Evolutionary conservation across 2,888 invertebrate species (phyloP).

Genomic region (Meiosimyza decipiens): DNA sequence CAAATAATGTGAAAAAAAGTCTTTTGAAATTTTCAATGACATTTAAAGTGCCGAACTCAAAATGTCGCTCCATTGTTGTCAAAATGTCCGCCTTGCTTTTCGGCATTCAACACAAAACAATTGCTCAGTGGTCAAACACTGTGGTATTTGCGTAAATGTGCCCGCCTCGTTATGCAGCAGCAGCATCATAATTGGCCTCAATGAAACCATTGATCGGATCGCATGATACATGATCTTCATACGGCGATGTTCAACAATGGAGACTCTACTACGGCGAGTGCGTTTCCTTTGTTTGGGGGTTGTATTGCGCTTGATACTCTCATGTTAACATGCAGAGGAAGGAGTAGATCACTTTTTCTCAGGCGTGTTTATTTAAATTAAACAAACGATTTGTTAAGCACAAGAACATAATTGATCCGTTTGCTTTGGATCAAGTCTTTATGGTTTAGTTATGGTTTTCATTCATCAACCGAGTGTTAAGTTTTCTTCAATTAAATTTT

Average conservation of each 20-base stretch:
- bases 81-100: too few relatives aligned
- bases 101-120: too few relatives aligned
- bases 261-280: too few relatives aligned
- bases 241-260: too few relatives aligned
- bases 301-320: neutral
- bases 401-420: neutral
- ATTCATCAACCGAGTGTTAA: neutral
- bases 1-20: too few relatives aligned
- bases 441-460: slow-evolving; percentile 21
- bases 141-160: slow-evolving; percentile 9
- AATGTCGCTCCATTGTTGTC: too few relatives aligned
- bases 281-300: too few relatives aligned
- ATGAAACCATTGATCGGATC: slow-evolving; percentile 16
- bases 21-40: too few relatives aligned
- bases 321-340: slow-evolving; percentile 21
- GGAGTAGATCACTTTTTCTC: slow-evolving; percentile 23
- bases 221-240: slow-evolving; percentile 1
- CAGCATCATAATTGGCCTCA: slow-evolving; percentile 23
- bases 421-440: neutral
- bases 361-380: slow-evolving; percentile 32
- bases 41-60: too few relatives aligned
- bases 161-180: slow-evolving; percentile 7
- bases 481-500: too few relatives aligned
- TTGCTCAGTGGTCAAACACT: too few relatives aligned
- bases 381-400: slow-evolving; percentile 29